Conservation (phyloP, 2,888 invertebrate species). For the Laspeyria flexula region DNA sequence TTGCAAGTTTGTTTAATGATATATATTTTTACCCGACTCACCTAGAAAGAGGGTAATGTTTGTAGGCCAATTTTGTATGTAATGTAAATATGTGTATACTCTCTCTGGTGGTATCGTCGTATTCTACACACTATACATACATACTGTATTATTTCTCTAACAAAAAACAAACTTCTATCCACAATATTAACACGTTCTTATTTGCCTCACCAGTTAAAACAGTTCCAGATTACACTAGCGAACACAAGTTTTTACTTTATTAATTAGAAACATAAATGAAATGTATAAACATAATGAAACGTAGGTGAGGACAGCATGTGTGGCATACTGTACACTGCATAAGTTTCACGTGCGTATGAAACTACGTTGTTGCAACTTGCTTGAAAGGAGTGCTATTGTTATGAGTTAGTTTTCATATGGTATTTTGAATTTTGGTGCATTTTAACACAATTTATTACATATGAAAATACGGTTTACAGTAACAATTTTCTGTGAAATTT, state of each 20-base stretch:
- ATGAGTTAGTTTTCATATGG: constrained; percentile 29
- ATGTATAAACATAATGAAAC: constrained; percentile 29
- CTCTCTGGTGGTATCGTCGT: no score
- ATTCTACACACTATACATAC: not conserved
- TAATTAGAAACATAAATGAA: constrained; percentile 29
- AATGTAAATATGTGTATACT: no score
- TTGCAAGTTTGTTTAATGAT: no score
- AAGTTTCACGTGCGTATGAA: constrained; percentile 25
- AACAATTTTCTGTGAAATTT: no score
- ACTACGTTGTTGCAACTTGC: constrained; percentile 11
- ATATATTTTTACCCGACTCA: no score
- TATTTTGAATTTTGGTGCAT: no score
- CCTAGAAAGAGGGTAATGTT: no score
- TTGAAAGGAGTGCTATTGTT: constrained; percentile 30
- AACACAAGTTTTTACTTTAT: constrained; percentile 30
- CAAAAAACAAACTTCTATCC: not conserved
- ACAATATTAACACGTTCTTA: not conserved
- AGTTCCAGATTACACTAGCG: constrained; percentile 14
- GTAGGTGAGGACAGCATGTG: constrained; percentile 22
- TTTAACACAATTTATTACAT: no score
- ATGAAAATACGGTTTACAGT: no score
- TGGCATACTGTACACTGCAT: constrained; percentile 10
- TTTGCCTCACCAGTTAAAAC: constrained; percentile 6
- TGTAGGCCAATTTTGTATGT: no score
- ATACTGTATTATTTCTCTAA: not conserved